Base-by-base conservation (phyloP, 2,113 vertebrate species). In the Psilopogon haemacephalus region DNA sequence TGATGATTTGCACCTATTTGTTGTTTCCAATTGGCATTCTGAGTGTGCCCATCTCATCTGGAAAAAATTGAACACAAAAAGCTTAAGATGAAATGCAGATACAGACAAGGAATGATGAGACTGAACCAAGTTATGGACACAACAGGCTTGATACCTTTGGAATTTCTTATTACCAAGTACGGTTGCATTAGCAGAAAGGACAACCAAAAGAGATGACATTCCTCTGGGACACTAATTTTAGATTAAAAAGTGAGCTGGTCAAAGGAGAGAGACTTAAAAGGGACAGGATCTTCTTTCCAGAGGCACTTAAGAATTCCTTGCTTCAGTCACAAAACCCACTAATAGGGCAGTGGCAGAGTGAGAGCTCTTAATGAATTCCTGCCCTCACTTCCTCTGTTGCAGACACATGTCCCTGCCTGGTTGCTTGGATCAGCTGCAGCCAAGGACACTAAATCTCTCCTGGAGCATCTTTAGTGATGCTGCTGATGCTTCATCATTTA, bases 221-320 rank as follows among this genome's bases (percentile, higher is more conserved):
- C 74, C 59, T 19, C 40, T 35, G 55, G 30, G 82, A 67, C 40
- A 77, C 33, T 24, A 76, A 92, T 91, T 95, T 91, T 94, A 94
- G 78, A 74, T 60, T 92, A 82, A 10, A 15, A 64, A 74, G 28
- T 80, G 84, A 93, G 59, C 79, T 93, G 90, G 67, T 84, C 86
- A 59, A 40, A 92, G 63, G 75, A 85, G 46, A 76, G 52, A 87
- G 2, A 8, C 14, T 83, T 69, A 76, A 81, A 94, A 90, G 37
- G 55, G 87, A 85, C 64, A 80, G 24, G 33, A 91, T 82, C 35
- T 2, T 79, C 37, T 89, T 83, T 70, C 64, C 6, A 4, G 46
- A 28, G 4, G 1, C 12, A 0, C 52, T 91, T 14, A 54, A 87
- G 72, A 87, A 87, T 80, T 85, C 55, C 74, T 90, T 80, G 18